Evolutionary conservation across 2,113 vertebrate genomes (phyloP), one percentile per base, ranked within the genome.

Genomic region (Tachycineta bicolor): DNA sequence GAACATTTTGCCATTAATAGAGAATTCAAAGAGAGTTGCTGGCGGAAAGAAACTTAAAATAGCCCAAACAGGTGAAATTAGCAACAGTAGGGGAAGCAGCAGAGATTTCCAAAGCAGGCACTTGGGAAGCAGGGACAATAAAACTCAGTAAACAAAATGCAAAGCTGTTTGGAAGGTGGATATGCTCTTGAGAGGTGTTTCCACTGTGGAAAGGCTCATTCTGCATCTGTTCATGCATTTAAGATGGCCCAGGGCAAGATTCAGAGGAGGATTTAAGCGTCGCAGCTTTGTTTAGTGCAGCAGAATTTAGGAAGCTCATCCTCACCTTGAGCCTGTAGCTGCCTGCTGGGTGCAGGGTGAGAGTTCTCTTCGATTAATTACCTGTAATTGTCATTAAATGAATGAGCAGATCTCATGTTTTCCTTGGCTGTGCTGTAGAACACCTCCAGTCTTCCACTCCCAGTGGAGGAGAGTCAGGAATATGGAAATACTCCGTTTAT

Each of bases 1-100:
- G 50, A 84, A 16, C 14, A 5, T 60, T 83, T 58, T 9, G 58
- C 58, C 39, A 34, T 90, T 84, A 89, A 68, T 22, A 29, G 69
- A 53, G 65, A 73, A 87, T 49, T 94, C 77, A 62, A 77, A 92
- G 74, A 43, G 18, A 49, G 44, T 55, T 56, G 47, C 65, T 89
- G 80, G n/a, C 0, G 0, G 62, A 79, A 87, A 60, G 37, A 81
- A 92, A 92, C 49, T 92, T 82, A 81, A 89, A 95, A 91, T 78
- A 83, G 76, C 83, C 77, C 91, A 71, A 91, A 89, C 44, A 3
- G 73, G 94, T 93, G 76, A 93, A 94, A 96, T 96, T 91, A 96
- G 82, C 65, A 64, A 25, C 68, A 95, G 82, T 8, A 71, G 74
- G 62, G 60, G 77, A 93, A 94, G 89, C 95, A 95, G 73, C 64